Percentiles rank a stretch among this genome's conserved stretches.
These are phyloP conservation scores for Odontothrips loti DNA, from an alignment of 2,888 invertebrate genomes.

Conservation along the genomic window DNA sequence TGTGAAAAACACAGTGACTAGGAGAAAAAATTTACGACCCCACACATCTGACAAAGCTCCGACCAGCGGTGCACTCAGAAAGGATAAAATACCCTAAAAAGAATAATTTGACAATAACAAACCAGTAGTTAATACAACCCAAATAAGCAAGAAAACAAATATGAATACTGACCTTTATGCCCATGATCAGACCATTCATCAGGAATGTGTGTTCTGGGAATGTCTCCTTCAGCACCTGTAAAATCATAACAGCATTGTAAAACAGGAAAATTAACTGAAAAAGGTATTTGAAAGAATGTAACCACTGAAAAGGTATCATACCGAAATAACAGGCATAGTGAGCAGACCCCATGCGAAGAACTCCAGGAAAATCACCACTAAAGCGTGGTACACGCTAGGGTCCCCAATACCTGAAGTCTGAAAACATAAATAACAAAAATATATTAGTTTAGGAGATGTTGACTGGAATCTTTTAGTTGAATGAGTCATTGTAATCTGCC, in stretches of 20 bases:
- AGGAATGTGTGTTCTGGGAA: constrained; percentile 98
- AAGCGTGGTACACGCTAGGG: constrained; percentile 96
- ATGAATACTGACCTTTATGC: constrained; percentile 67
- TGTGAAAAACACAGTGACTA: constrained; percentile 97
- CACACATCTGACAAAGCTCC: constrained; percentile 97
- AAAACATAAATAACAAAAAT: constrained; percentile 39
- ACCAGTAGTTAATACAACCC: neutral
- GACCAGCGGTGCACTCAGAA: constrained; percentile 93
- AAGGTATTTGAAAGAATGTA: neutral
- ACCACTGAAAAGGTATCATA: constrained; percentile 45
- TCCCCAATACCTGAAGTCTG: constrained; percentile 84
- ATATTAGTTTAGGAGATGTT: neutral
- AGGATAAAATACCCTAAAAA: constrained; percentile 83
- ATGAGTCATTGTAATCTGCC: neutral
- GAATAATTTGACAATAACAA: constrained; percentile 33
- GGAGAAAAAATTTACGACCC: constrained; percentile 95
- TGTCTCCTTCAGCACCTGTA: constrained; percentile 85
- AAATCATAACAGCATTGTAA: constrained; percentile 34
- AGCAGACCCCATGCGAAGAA: constrained; percentile 99
- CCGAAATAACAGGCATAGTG: constrained; percentile 93
- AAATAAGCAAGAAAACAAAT: constrained; percentile 26
- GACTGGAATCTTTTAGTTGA: constrained; percentile 27
- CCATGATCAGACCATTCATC: constrained; percentile 99
- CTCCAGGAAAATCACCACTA: constrained; percentile 98
- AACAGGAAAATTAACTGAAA: neutral